Base-by-base conservation (phyloP, 2,113 vertebrate genomes). In the Jacana jacana region DNA sequence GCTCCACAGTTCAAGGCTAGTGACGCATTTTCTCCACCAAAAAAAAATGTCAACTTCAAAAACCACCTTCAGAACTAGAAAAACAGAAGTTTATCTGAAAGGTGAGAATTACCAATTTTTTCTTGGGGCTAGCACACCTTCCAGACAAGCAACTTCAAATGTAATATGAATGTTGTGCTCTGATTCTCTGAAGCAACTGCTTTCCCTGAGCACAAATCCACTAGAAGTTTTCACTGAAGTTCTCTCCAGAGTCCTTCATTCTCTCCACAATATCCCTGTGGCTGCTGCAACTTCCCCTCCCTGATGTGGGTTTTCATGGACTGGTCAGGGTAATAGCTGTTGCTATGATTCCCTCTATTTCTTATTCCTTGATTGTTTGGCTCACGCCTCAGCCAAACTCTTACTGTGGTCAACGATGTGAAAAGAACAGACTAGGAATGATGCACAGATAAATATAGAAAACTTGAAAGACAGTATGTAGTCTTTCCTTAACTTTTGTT, bases 331-430 rank as follows among this genome's bases (percentile, higher is more conserved):
- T n/a, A 61, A 24, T 7, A 15, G 13, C 11, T 86, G 11, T 39
- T 76, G 48, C 31, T 52, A 11, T 25, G 7, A 17, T 57, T 89
- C 23, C 11, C 3, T 3, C 14, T 78, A 42, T 81, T 78, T 44
- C 28, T 54, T 48, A 42, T 76, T 76, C 20, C n/a, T 35, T 28
- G 35, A 10, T 8, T 42, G 17, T 17, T 86, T 66, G 35, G 16
- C 54, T 76, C 0, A 0, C 6, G 2, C 31, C 24, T 83, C 51
- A 55, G 25, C 17, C 39, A 71, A 85, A 57, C 35, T 11, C 15
- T n/a, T 31, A 20, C 55, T 61, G 7, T 35, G 19, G 28, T 42
- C 46, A 52, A 10, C 1, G 4, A 0, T 18, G 37, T 27, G 24
- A 75, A 65, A 87, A 91, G 61, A 39, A 69, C 2, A 8, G 69